A percentile compares a stretch with the other conserved stretches of the same genome.
Evolutionary conservation across 2,888 invertebrate genomes (phyloP).

Genomic region (Agapostemon virescens): DNA sequence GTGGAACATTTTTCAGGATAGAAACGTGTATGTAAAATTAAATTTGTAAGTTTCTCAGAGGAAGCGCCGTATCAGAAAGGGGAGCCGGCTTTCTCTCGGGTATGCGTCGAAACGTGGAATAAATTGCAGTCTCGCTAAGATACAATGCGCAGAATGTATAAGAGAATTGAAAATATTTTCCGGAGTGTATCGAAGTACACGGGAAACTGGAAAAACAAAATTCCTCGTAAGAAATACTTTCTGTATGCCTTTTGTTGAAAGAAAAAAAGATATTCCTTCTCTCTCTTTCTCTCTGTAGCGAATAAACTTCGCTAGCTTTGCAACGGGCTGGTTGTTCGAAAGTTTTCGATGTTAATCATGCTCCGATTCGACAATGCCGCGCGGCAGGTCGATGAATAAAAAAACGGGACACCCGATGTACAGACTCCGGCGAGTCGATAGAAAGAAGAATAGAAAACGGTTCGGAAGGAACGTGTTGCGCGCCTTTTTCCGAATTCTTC

Average conservation of each 20-base stretch:
- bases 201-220: neutral
- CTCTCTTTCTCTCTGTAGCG: neutral
- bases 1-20: neutral
- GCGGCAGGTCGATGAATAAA: constrained; percentile 2
- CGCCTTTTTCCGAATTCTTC: constrained; percentile 34
- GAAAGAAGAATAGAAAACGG: constrained; percentile 26
- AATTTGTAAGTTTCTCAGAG: constrained; percentile 4
- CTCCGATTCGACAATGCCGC: neutral
- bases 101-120: neutral
- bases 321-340: neutral
- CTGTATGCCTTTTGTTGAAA: neutral
- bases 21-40: neutral
- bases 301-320: neutral
- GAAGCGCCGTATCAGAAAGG: neutral
- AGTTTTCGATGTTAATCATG: neutral
- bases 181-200: neutral
- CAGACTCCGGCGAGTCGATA: constrained; percentile 45
- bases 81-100: neutral
- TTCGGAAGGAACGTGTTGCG: constrained; percentile 45
- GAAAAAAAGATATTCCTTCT: neutral
- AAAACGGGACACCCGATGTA: constrained; percentile 13
- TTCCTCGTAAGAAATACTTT: neutral
- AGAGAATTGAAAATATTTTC: neutral
- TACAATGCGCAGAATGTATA: neutral
- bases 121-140: neutral